Evolutionary conservation across 2,113 vertebrate species (phyloP), one percentile per base, ranked within the genome.

Genomic region (Trichomycterus rosablanca): DNA sequence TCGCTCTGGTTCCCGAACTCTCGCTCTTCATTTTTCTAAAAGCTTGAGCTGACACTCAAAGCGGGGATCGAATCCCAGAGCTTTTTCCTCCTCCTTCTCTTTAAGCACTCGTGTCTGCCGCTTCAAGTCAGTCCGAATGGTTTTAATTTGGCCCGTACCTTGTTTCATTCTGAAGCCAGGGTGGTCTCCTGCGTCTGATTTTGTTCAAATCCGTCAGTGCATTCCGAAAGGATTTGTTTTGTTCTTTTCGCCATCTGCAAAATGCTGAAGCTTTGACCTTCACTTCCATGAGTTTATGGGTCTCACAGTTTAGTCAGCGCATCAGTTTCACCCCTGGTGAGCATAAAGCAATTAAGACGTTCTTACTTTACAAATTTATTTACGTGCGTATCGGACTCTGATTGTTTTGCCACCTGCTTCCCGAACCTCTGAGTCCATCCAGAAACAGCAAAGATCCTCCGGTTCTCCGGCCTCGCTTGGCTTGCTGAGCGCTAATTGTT

Each of bases 51-150:
- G n/a, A n/a, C n/a, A n/a, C n/a, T n/a, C n/a, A n/a, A n/a, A n/a
- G n/a, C n/a, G n/a, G n/a, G n/a, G n/a, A n/a, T 14, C 19, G 56
- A 60, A 60, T 64, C 34, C 52, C 23, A 3, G 15, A 49, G 42
- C 9, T 49, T 8, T 37, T 37, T 37, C 11, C 3, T 37, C 11
- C 30, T 5, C 30, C 10, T 12, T 3, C 34, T 10, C 34, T 12
- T 37, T 11, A 11, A 40, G 11, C 49, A 22, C 52, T 64, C 23
- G 26, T 45, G 28, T 61, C 28, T 75, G 50, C 22, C 53, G 10
- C 50, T 2, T 22, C n/a, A 44, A 48, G 40, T 59, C 67, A 70
- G 39, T 50, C 66, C 44, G 55, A 26, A 57, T 66, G 66, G 67
- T 65, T 71, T 55, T 44, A 61, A 50, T 69, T 68, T 57, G 16